phyloP scores from a whole-genome alignment of 2,888 invertebrate species.

The Drosophila kanekoi region DNA sequence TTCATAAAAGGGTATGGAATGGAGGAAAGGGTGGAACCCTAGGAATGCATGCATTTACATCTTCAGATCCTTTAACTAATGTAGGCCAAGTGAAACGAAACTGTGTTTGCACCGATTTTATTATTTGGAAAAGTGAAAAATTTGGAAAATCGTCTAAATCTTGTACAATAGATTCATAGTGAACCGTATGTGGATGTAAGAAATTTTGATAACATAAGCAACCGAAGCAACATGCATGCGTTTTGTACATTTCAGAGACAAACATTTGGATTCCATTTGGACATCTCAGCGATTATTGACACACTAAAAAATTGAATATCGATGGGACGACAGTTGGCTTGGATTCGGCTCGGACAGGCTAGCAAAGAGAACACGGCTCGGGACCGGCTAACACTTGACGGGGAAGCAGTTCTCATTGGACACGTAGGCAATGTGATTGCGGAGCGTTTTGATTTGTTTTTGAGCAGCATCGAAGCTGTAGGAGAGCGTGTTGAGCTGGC shows the following conservation, averaged over 20 bases:
- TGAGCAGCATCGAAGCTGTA: constrained; percentile 84
- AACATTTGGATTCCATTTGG: not conserved
- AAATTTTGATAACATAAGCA: not conserved
- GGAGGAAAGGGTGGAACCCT: too few relatives aligned
- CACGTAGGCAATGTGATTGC: constrained; percentile 83
- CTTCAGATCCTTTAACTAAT: too few relatives aligned
- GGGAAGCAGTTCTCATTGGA: constrained; percentile 84
- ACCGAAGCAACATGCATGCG: not conserved
- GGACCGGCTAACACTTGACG: constrained; percentile 72
- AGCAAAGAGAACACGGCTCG: not conserved
- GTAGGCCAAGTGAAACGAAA: not conserved
- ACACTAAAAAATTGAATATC: not conserved
- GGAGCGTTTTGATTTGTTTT: constrained; percentile 84
- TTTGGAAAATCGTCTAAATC: not conserved
- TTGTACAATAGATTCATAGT: not conserved
- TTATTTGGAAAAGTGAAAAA: constrained; percentile 5
- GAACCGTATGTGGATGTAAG: not conserved
- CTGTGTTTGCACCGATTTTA: constrained; percentile 10
- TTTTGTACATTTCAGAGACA: constrained; percentile 2
- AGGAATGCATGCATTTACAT: too few relatives aligned
- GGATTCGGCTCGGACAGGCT: not conserved
- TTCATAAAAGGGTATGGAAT: too few relatives aligned
- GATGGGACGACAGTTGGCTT: not conserved
- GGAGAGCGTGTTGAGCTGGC: constrained; percentile 82
- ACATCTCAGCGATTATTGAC: not conserved